Conservation (phyloP, 1,140 invertebrate genomes). For the Cataglyphis hispanica region DNA sequence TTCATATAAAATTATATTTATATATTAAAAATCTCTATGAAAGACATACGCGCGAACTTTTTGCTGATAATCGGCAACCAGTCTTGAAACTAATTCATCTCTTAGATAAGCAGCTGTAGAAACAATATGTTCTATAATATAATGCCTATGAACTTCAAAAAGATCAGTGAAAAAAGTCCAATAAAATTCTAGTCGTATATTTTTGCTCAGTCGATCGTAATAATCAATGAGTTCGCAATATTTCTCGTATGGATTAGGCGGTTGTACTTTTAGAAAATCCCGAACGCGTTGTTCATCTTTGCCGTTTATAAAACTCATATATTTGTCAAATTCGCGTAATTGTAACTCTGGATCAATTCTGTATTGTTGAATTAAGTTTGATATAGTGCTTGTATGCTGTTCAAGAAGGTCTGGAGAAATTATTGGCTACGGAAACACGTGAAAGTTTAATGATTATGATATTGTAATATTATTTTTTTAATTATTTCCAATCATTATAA, state of each 20-base stretch:
- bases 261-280: constrained; percentile 89
- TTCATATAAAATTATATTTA: background rate
- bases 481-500: background rate
- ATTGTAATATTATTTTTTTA: background rate
- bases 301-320: constrained; percentile 92
- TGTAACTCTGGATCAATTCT: constrained; percentile 90
- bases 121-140: constrained; percentile 92
- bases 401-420: constrained; percentile 90
- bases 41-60: constrained; percentile 91
- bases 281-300: constrained; percentile 90
- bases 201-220: constrained; percentile 89
- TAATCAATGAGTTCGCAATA: constrained; percentile 89
- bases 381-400: constrained; percentile 87
- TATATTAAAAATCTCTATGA: too few species aligned
- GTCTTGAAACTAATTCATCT: constrained; percentile 90
- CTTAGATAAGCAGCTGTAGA: constrained; percentile 90
- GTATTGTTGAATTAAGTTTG: constrained; percentile 89
- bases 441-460: constrained; percentile 15
- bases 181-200: constrained; percentile 89
- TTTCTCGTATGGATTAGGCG: constrained; percentile 89
- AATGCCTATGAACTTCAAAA: constrained; percentile 94
- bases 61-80: constrained; percentile 93
- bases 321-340: constrained; percentile 93
- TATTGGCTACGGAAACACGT: constrained; percentile 85
- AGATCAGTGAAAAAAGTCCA: constrained; percentile 92